Evolutionary conservation across 2,888 invertebrate species (phyloP), one percentile per base, ranked within the genome.

Genomic region (Tromatobia lineatoria): DNA sequence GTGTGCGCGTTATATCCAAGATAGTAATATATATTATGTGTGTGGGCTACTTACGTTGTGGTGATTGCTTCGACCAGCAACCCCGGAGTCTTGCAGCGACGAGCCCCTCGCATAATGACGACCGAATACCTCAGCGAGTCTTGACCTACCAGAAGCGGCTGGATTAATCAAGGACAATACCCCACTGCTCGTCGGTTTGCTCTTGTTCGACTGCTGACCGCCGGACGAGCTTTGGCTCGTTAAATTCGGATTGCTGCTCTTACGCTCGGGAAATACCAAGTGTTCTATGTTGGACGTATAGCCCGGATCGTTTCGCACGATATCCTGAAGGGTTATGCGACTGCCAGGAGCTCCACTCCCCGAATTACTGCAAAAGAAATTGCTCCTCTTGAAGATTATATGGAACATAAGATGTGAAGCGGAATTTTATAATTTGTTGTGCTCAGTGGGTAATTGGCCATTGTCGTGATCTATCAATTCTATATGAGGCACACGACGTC

Each of bases 201-300:
- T 80, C 50, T 83, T 74, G 74, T 74, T 82, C 74, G 79, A 23
- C 45, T 70, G 78, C 73, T 79, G 82, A 75, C 77, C 71, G 15
- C 69, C 57, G 91, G 80, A 82, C 74, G 83, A 79, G 67, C 73
- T 90, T 93, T 88, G 89, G 87, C 81, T 86, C 11, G 88, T 87
- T 83, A 92, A 89, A 90, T 92, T 92, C 70, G 94, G 94, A 85
- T 94, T 94, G 86, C 94, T 94, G 90, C 94, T 94, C 88, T 94
- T 94, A 83, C 94, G 93, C 78, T 94, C 93, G 23, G 95, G 95
- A 86, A 95, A 95, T 79, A 95, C 95, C 86, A 95, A 93, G 89
- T 95, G 95, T 88, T 95, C 95, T 90, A 95, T 95, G 90, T 95
- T 95, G 81, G 95, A 94, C 70, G 94, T 95, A 89, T 94, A 95